These are phyloP conservation scores for Drosophila antonietae DNA, from an alignment of 2,888 invertebrate species.

Conservation along the genomic window DNA sequence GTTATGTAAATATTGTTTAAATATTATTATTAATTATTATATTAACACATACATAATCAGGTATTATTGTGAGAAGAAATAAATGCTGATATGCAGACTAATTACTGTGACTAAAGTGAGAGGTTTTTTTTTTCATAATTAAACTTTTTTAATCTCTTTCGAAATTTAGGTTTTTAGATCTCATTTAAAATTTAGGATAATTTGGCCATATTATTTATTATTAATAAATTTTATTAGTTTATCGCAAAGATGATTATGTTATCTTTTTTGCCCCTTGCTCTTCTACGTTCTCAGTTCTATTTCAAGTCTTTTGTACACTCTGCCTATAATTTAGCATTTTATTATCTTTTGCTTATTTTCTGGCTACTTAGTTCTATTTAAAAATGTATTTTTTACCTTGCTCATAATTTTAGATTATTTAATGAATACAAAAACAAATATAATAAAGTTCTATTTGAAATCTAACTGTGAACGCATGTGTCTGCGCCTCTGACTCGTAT, in stretches of 20 bases:
- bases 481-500: slow-evolving; percentile 8
- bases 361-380: not conserved
- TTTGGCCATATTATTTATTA: not conserved
- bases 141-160: too few species aligned
- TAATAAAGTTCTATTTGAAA: not conserved
- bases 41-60: too few species aligned
- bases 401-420: too few species aligned
- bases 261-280: not conserved
- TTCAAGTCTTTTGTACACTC: not conserved
- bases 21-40: too few species aligned
- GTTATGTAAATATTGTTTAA: too few species aligned
- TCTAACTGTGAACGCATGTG: not conserved
- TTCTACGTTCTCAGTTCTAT: not conserved
- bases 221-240: not conserved
- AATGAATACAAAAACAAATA: not conserved
- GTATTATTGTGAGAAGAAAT: too few species aligned
- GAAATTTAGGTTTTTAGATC: not conserved
- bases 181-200: not conserved
- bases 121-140: not conserved
- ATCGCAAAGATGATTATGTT: not conserved
- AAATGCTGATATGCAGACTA: too few species aligned
- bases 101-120: too few species aligned
- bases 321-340: not conserved
- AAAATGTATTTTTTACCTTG: not conserved
- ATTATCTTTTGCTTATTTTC: not conserved